Evolutionary conservation across 2,113 vertebrate genomes (phyloP), one percentile per base, ranked within the genome.

Genomic region (Pagrus major): DNA sequence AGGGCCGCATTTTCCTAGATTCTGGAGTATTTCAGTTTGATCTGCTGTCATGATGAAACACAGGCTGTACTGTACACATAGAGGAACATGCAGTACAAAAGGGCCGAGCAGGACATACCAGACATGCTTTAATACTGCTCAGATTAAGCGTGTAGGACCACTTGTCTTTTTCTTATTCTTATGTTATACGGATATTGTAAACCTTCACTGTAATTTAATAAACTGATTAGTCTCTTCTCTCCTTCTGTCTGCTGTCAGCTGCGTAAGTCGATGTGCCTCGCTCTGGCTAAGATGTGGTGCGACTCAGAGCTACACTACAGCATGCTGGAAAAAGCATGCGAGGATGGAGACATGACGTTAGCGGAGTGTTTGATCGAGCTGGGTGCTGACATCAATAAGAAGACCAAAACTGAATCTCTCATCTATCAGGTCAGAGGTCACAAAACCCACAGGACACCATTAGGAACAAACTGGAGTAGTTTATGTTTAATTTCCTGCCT

Each of bases 261-360:
- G 83, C 93, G 94, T 82, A 95, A 80, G 72, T 89, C 96, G 1
- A 96, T 95, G 73, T 98, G 96, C 69, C 94, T 96, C 77, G 97
- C 97, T 80, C 94, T 99, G 91, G 96, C 94, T 18, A 98, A 96
- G 93, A 92, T 99, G 93, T 94, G 94, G 70, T 58, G 89, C 60
- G 94, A 97, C 41, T 81, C 94, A 0, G 95, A 96, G 64, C 90
- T 98, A 29, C 96, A 95, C 90, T 95, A 93, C 79, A 71, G 23
- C n/a, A 95, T 99, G 95, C 91, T 99, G 72, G 95, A 97, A 83
- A 96, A 95, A 86, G 97, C 97, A 0, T 99, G 98, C 56, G 78
- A 90, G 35, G 96, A 97, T 44, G 93, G 93, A 25, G 95, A 97
- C 10, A 93, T 91, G 4, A 46, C 88, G 49, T 95, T 98, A 95